phyloP scores from a whole-genome alignment of 2,797 vertebrate genomes.

The Alfaro cultratus region DNA sequence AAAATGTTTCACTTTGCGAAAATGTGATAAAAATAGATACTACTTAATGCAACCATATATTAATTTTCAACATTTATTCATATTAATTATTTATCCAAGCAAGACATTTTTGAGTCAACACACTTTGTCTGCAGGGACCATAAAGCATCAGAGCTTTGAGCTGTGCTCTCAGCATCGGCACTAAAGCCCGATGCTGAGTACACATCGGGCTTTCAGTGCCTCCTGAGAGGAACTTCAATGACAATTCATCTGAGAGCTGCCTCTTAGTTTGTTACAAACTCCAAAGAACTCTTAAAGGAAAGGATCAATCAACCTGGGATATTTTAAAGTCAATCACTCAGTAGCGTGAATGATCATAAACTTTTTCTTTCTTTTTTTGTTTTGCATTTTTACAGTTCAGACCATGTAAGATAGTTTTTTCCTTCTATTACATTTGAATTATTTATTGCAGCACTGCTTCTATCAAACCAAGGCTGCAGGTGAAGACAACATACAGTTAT shows the following conservation, averaged over 20 bases:
- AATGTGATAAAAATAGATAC: not conserved
- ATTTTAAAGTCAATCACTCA: slow-evolving; percentile 20
- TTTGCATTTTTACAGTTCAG: not conserved
- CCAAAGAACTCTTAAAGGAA: slow-evolving; percentile 46
- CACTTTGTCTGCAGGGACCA: slow-evolving; percentile 7
- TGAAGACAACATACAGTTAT: not conserved
- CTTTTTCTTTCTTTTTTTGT: not conserved
- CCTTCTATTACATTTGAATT: not conserved
- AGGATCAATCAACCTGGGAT: slow-evolving; percentile 29
- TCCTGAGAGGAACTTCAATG: slow-evolving; percentile 40
- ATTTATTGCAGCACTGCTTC: not conserved
- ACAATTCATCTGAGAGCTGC: slow-evolving; percentile 54
- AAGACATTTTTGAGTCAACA: not conserved
- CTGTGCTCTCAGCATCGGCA: not conserved
- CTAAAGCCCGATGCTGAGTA: not conserved
- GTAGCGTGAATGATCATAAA: slow-evolving; percentile 13
- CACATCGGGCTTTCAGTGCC: slow-evolving; percentile 27
- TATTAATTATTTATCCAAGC: not conserved
- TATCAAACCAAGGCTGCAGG: not conserved
- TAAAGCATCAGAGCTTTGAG: slow-evolving; percentile 19
- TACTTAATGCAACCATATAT: not conserved
- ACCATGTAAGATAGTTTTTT: not conserved
- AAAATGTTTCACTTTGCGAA: not conserved
- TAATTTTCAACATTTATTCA: not conserved
- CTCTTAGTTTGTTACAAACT: slow-evolving; percentile 44